Evolutionary conservation across 2,113 vertebrate species (phyloP), one percentile per base, ranked within the genome.

Genomic region (Neoarius graeffei): DNA sequence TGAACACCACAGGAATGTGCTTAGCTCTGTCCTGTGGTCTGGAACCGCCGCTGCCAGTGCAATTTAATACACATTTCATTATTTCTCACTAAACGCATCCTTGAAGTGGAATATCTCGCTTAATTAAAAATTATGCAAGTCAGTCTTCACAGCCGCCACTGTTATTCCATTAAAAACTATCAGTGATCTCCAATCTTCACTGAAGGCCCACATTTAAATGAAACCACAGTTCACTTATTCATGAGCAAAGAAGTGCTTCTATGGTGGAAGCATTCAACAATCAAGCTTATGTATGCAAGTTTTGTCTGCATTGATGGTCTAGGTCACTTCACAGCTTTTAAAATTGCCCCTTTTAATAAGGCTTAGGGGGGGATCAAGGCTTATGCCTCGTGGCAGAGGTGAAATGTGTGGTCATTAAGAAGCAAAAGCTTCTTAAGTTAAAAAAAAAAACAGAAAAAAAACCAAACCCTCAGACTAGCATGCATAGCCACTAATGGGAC

Each of bases 1-100:
- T 85, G 91, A 81, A 85, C 84, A 88, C 94, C 94, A 11, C 95
- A 95, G 94, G 93, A 96, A 95, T 95, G 85, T 67, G 23, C 85
- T 30, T 64, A 35, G 62, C 82, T 67, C 30, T 81, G 23, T 73
- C 82, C 93, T 93, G 92, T 91, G 94, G 93, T 94, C 92, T 93
- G 89, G 91, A 94, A 93, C 94, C 90, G 86, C 89, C 87, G 91
- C 91, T 90, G 93, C 95, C 92, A 89, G 60, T 90, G 92, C 91
- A 94, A 95, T 95, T 92, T 88, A 91, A 92, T 93, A 93, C 90
- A 79, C 62, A 56, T 92, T 91, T 89, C 90, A 90, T 71, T 93
- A 90, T 91, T 89, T 89, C 89, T 89, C 84, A 88, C 57, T 84
- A 86, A 76, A 86, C 71, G 79, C 14, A n/a, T 60, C 83, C 85